phyloP scores from a whole-genome alignment of 2,113 vertebrate genomes.

The Thymallus thymallus region DNA sequence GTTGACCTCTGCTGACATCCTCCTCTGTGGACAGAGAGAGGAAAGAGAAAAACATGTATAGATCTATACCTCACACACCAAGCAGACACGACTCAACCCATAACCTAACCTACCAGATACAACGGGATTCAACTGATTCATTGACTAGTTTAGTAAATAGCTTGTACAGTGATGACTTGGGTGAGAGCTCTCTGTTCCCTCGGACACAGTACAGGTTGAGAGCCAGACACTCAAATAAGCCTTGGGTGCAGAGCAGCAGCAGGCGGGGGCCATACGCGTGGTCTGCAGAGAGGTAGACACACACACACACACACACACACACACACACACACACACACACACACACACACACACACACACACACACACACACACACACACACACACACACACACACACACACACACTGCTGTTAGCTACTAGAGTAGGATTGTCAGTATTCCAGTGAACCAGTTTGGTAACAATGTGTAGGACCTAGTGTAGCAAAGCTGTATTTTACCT shows the following conservation, averaged over 20 bases:
- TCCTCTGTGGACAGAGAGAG: slow-evolving; percentile 66
- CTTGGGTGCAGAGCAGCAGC: slow-evolving; percentile 79
- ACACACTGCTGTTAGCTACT: too few relatives aligned
- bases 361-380: too few relatives aligned
- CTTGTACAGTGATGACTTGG: slow-evolving; percentile 69
- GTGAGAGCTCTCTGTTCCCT: slow-evolving; percentile 79
- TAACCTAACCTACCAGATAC: not conserved
- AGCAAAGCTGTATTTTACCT: slow-evolving; percentile 53
- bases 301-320: too few relatives aligned
- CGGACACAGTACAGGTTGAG: slow-evolving; percentile 80
- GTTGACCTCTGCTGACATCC: slow-evolving; percentile 84
- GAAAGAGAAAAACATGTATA: not conserved
- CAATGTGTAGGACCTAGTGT: too few relatives aligned
- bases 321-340: too few relatives aligned
- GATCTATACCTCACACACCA: too few relatives aligned
- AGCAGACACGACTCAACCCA: not conserved
- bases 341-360: too few relatives aligned
- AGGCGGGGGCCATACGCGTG: slow-evolving; percentile 76
- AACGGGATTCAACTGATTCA: too few relatives aligned
- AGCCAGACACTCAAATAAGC: slow-evolving; percentile 80
- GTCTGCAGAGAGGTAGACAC: slow-evolving; percentile 54
- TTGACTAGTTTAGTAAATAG: too few relatives aligned
- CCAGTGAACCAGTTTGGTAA: too few relatives aligned
- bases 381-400: too few relatives aligned
- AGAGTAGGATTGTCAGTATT: too few relatives aligned